Conservation (phyloP, 2,113 vertebrate species). For the Chelonoidis abingdonii region DNA sequence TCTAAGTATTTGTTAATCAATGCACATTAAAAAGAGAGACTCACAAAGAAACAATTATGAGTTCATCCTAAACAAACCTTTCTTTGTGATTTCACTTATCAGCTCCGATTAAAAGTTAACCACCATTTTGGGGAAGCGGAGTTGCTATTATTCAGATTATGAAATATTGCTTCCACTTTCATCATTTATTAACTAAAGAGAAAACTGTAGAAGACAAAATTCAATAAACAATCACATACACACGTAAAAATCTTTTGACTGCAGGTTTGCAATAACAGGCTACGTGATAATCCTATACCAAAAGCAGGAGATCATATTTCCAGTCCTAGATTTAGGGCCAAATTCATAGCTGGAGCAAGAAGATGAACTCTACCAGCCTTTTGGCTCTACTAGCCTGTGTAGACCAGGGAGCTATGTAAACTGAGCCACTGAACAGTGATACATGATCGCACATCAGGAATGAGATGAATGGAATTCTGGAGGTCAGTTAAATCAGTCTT, state of each 20-base stretch:
- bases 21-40: neutral
- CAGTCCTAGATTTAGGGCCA: neutral
- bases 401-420: neutral
- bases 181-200: neutral
- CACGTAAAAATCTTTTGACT: neutral
- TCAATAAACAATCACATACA: neutral
- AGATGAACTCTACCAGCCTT: neutral
- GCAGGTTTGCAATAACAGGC: neutral
- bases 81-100: neutral
- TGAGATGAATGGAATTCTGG: neutral
- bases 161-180: neutral
- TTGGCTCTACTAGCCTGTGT: neutral
- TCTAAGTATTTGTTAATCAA: neutral
- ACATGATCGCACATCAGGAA: neutral
- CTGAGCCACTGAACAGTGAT: neutral
- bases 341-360: neutral
- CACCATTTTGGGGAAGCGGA: neutral
- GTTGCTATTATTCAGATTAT: neutral
- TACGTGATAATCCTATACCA: neutral
- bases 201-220: neutral
- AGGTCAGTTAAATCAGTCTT: neutral
- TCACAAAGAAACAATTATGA: neutral
- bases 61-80: neutral
- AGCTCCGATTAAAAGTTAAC: neutral
- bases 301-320: neutral